Evolutionary conservation across 2,113 vertebrate genomes (phyloP), one percentile per base, ranked within the genome.

Genomic region (Rhinoderma darwinii): DNA sequence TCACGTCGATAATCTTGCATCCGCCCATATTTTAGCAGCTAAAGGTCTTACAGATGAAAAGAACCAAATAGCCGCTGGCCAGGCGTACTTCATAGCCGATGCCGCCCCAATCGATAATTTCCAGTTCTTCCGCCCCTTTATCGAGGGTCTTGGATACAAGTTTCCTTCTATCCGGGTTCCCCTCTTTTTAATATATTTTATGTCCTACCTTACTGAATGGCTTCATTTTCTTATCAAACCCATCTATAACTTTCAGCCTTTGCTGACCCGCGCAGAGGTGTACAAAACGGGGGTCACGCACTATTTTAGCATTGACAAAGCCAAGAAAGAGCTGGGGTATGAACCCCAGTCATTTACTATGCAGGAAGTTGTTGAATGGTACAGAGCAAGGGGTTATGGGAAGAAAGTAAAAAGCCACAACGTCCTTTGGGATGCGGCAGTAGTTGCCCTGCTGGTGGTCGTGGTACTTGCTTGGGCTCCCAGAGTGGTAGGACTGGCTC

Each of bases 81-180:
- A 99, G 91, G 93, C 97, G 81, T 99, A 99, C 92, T 99, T 99
- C 70, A 96, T 99, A 89, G 99, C 98, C 0, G 97, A 99, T 0
- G 96, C 97, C 47, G 93, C 88, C 30, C 97, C 98, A 0, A 91
- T 99, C 50, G 99, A 99, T 90, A 99, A 97, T 89, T 99, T 99
- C 75, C 96, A 99, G 77, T 99, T 99, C 91, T 96, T 99, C 90
- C 92, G 95, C 74, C 97, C 98, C 0, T 89, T 99, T 0, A 96
- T 99, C 0, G 97, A 99, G 90, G 97, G 96, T 18, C 88, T 99
- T 80, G 97, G 97, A 61, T 99, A 99, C 85, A 54, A 89, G 0
- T 98, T 97, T 91, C 98, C 97, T 0, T 96, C 91, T 2, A 4
- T 92, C 3, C 95, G 96, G 22, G 92, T 99, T 10, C 97, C 98